These are phyloP conservation scores for Seriola rivoliana DNA, from an alignment of 2,113 vertebrate genomes.

Conservation along the genomic window DNA sequence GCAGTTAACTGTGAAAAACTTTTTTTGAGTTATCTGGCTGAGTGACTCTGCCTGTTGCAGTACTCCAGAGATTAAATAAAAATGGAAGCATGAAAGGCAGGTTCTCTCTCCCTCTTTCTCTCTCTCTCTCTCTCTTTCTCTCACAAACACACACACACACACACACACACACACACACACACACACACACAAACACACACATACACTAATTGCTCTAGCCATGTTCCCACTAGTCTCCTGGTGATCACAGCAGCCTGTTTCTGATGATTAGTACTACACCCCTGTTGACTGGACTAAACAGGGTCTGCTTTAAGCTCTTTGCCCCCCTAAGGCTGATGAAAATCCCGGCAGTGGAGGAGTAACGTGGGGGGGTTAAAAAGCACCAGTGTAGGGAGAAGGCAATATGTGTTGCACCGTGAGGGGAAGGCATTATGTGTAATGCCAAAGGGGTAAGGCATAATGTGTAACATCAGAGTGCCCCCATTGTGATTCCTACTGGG, in stretches of 20 bases:
- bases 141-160: neutral
- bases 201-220: slow-evolving; percentile 30
- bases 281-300: slow-evolving; percentile 69
- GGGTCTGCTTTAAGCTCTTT: slow-evolving; percentile 57
- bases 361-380: slow-evolving; percentile 43
- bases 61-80: slow-evolving; percentile 40
- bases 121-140: no score
- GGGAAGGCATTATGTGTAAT: slow-evolving; percentile 24
- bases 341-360: slow-evolving; percentile 58
- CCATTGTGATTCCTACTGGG: slow-evolving; percentile 50
- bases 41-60: slow-evolving; percentile 45
- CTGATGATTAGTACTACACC: slow-evolving; percentile 66
- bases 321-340: slow-evolving; percentile 56
- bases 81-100: slow-evolving; percentile 9
- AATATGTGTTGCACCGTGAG: slow-evolving; percentile 43
- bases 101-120: neutral
- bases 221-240: slow-evolving; percentile 43
- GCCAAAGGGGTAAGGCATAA: slow-evolving; percentile 49
- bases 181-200: slow-evolving; percentile 7
- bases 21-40: slow-evolving; percentile 41
- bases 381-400: slow-evolving; percentile 43
- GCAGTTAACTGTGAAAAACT: slow-evolving; percentile 49
- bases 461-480: slow-evolving; percentile 51
- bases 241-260: slow-evolving; percentile 65
- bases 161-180: slow-evolving; percentile 20